Conservation (phyloP, 2,888 invertebrate genomes). For the Dyspetes luteomarginatus region DNA sequence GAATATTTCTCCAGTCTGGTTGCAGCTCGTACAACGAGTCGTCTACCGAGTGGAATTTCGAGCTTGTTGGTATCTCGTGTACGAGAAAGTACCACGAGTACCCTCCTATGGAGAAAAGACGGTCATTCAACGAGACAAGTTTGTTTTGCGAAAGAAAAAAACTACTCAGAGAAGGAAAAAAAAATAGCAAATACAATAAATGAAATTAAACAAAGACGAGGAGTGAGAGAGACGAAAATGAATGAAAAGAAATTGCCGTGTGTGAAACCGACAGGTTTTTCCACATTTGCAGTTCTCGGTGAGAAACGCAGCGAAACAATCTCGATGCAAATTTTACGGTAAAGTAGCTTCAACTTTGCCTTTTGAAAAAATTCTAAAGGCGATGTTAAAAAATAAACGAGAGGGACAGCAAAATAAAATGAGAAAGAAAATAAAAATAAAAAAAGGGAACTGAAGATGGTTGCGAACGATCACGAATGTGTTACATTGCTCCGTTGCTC, state of each 20-base stretch:
- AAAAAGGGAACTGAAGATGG: conserved; percentile 43
- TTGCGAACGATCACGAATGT: conserved; percentile 44
- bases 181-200: not conserved
- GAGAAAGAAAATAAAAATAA: not conserved
- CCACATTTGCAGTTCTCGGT: not conserved
- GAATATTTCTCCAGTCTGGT: not conserved
- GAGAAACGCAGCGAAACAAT: conserved; percentile 8
- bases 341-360: not conserved
- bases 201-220: not conserved
- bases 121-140: conserved; percentile 33
- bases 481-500: conserved; percentile 62
- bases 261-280: conserved; percentile 7
- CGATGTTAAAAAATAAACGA: not conserved
- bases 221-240: not conserved
- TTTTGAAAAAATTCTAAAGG: not conserved
- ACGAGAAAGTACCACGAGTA: conserved; percentile 59
- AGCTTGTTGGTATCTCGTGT: conserved; percentile 42
- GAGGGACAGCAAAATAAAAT: not conserved
- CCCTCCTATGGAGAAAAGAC: conserved; percentile 42
- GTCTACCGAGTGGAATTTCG: conserved; percentile 53
- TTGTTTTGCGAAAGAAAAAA: conserved; percentile 25
- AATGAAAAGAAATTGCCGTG: not conserved
- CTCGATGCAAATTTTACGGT: conserved; percentile 7
- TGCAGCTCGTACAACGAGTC: not conserved
- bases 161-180: not conserved